These are phyloP conservation scores for Allophyes oxyacanthae DNA, from an alignment of 2,888 invertebrate genomes.

Conservation along the genomic window DNA sequence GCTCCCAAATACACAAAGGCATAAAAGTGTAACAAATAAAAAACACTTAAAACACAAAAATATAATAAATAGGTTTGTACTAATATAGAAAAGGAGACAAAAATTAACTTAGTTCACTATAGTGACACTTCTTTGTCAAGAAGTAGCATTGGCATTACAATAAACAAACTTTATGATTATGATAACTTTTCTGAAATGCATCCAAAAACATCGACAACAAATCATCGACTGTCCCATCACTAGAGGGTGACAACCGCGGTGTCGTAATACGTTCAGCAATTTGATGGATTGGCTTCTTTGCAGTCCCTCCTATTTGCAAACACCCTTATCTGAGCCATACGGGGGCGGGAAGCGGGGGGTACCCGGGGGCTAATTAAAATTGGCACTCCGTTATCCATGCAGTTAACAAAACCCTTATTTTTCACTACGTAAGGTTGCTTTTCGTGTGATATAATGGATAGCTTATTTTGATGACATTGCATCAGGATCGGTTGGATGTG, in stretches of 20 bases:
- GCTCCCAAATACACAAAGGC: too few relatives aligned
- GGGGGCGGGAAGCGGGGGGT: conserved; percentile 59
- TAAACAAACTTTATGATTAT: too few relatives aligned
- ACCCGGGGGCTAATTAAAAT: conserved; percentile 85
- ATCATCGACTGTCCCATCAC: conserved; percentile 55
- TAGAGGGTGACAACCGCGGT: conserved; percentile 80
- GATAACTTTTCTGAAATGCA: background rate
- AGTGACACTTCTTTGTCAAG: too few relatives aligned
- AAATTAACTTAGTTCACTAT: too few relatives aligned
- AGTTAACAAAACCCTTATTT: conserved; percentile 51
- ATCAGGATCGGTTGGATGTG: conserved; percentile 52
- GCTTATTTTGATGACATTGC: conserved; percentile 36
- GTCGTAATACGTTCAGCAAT: conserved; percentile 88
- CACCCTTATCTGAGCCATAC: conserved; percentile 82
- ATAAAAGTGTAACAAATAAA: too few relatives aligned
- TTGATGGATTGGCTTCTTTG: conserved; percentile 90
- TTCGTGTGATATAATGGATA: conserved; percentile 21
- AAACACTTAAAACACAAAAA: too few relatives aligned
- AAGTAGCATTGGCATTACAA: too few relatives aligned
- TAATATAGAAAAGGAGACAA: too few relatives aligned
- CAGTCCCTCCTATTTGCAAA: conserved; percentile 88
- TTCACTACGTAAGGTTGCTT: conserved; percentile 50
- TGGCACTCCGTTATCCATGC: conserved; percentile 71
- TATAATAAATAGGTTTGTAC: too few relatives aligned
- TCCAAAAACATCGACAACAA: conserved; percentile 43